These are phyloP conservation scores for Megastigmus dorsalis DNA, from an alignment of 2,888 invertebrate species.

Conservation along the genomic window DNA sequence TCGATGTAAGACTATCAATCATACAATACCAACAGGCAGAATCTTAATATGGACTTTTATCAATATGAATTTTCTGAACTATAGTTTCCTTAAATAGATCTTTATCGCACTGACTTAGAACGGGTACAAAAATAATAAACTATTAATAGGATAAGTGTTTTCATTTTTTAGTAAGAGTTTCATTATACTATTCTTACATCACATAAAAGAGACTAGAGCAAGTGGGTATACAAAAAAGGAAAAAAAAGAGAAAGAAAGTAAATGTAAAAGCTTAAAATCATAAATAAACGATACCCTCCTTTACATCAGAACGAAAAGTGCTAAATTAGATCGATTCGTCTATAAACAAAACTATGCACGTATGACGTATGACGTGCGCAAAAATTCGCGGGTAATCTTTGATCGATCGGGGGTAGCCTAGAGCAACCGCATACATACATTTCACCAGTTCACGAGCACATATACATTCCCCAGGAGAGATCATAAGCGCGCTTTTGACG, in stretches of 20 bases:
- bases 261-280: constrained; percentile 28
- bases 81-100: not conserved
- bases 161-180: too few species aligned
- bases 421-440: not conserved
- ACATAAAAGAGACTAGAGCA: not conserved
- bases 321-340: constrained; percentile 51
- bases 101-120: not conserved
- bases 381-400: constrained; percentile 38
- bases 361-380: constrained; percentile 49
- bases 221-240: not conserved
- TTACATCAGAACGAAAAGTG: constrained; percentile 23
- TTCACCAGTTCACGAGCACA: not conserved
- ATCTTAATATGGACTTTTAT: too few species aligned
- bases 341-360: constrained; percentile 44
- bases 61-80: too few species aligned
- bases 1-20: too few species aligned
- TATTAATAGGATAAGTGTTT: too few species aligned
- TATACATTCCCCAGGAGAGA: not conserved
- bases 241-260: not conserved
- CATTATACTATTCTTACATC: too few species aligned
- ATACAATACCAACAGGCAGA: too few species aligned
- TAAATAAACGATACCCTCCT: constrained; percentile 42
- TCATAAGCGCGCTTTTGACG: not conserved
- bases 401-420: constrained; percentile 35
- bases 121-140: not conserved